Evolutionary conservation across 2,797 vertebrate species (phyloP).

Genomic region (Chelonia mydas): DNA sequence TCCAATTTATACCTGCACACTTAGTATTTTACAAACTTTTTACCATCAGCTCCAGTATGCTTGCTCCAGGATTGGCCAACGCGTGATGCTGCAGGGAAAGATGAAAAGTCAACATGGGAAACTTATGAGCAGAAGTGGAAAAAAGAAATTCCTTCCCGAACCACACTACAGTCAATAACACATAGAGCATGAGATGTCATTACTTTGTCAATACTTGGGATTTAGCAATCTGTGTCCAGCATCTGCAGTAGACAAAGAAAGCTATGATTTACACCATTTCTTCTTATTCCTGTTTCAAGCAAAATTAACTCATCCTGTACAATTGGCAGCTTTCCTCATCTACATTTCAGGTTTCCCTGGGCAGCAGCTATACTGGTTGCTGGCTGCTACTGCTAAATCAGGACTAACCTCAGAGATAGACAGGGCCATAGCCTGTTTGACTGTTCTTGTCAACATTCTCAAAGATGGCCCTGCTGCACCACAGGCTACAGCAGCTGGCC

Average conservation of each 20-base stretch:
- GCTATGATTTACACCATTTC: background rate
- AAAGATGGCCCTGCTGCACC: background rate
- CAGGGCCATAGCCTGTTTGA: background rate
- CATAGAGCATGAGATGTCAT: too few species aligned
- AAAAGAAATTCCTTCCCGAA: too few species aligned
- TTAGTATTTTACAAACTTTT: too few species aligned
- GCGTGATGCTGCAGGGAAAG: too few species aligned
- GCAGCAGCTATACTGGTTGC: background rate
- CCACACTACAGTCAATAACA: too few species aligned
- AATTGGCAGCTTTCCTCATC: background rate
- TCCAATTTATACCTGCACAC: background rate
- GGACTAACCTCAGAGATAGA: background rate
- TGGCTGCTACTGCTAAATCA: background rate
- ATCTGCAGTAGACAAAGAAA: too few species aligned
- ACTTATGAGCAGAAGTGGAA: too few species aligned
- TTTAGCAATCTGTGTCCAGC: too few species aligned
- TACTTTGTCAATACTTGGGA: too few species aligned
- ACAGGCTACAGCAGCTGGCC: background rate
- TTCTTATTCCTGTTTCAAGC: background rate
- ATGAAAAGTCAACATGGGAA: too few species aligned
- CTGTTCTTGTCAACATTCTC: background rate
- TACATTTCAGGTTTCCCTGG: background rate
- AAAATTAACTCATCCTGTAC: background rate
- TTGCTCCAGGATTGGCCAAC: too few species aligned
- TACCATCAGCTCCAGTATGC: too few species aligned